Percentiles rank a stretch among this genome's conserved stretches.
Conservation (phyloP, 2,797 vertebrate species). For the Myotis daubentonii region DNA sequence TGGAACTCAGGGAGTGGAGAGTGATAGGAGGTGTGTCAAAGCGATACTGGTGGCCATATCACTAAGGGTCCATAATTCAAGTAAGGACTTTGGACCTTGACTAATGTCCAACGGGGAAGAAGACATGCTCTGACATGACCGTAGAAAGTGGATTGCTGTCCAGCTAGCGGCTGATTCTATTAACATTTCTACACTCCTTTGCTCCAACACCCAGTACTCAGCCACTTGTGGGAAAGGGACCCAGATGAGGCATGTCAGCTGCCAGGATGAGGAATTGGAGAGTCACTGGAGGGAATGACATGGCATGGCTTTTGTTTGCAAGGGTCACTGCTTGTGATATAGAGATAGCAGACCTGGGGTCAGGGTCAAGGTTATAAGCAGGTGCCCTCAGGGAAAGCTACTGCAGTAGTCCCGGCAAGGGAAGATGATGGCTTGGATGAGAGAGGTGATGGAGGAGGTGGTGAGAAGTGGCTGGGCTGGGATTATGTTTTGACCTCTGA, state of each 20-base stretch:
- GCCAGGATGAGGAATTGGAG: constrained; percentile 89
- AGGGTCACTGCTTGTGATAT: not conserved
- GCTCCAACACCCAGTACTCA: constrained; percentile 89
- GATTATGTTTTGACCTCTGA: not conserved
- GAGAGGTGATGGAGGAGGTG: not conserved
- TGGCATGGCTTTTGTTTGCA: not conserved
- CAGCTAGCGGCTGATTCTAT: not conserved
- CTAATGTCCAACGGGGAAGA: not conserved
- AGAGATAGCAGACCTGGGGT: not conserved
- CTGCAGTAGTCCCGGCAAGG: not conserved
- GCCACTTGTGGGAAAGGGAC: constrained; percentile 96
- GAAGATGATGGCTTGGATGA: no score
- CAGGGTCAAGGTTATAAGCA: not conserved
- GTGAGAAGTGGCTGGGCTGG: not conserved
- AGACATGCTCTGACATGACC: not conserved
- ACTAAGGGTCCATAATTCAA: not conserved
- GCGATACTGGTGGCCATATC: not conserved
- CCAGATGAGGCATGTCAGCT: constrained; percentile 97
- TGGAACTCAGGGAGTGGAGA: not conserved
- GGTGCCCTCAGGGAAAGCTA: not conserved
- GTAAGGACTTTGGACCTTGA: not conserved
- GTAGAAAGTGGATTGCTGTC: not conserved
- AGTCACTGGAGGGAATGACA: not conserved
- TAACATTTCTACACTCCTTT: not conserved
- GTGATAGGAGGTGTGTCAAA: no score